Conservation (phyloP, 2,888 invertebrate genomes). For the Erebia ligea region DNA sequence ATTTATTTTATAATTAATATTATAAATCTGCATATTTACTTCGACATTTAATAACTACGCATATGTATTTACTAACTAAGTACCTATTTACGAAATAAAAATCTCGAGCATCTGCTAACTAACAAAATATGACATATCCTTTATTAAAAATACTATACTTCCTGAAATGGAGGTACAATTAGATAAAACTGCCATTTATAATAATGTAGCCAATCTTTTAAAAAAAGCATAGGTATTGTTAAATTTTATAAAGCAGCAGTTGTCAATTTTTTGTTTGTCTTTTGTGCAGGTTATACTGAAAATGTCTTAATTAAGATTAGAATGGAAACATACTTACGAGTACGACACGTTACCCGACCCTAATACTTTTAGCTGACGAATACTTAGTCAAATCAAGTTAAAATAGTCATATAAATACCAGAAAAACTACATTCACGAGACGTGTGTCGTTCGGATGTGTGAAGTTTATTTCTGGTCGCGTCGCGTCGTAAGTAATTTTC, state of each 20-base stretch:
- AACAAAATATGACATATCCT: conserved; percentile 11
- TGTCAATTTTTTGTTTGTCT: conserved; percentile 7
- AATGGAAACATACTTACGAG: not conserved
- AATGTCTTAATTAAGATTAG: not conserved
- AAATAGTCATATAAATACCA: too few relatives aligned
- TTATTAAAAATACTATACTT: not conserved
- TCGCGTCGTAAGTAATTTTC: not conserved
- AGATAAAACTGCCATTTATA: conserved; percentile 10
- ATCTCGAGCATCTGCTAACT: not conserved
- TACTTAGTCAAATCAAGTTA: too few relatives aligned
- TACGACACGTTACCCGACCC: not conserved
- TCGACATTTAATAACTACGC: not conserved
- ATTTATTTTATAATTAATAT: not conserved
- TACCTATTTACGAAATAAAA: not conserved
- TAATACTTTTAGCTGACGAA: too few relatives aligned
- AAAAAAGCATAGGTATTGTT: not conserved
- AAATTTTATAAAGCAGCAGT: not conserved
- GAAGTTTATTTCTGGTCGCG: not conserved
- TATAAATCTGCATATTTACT: not conserved
- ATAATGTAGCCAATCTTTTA: conserved; percentile 10
- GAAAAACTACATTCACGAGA: not conserved
- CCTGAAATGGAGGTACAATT: not conserved
- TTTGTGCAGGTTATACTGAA: conserved; percentile 2
- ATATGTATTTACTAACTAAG: too few relatives aligned
- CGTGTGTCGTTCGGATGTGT: not conserved